These are phyloP conservation scores for Trinorchestia longiramus DNA, from an alignment of 1,140 invertebrate species.

Conservation along the genomic window DNA sequence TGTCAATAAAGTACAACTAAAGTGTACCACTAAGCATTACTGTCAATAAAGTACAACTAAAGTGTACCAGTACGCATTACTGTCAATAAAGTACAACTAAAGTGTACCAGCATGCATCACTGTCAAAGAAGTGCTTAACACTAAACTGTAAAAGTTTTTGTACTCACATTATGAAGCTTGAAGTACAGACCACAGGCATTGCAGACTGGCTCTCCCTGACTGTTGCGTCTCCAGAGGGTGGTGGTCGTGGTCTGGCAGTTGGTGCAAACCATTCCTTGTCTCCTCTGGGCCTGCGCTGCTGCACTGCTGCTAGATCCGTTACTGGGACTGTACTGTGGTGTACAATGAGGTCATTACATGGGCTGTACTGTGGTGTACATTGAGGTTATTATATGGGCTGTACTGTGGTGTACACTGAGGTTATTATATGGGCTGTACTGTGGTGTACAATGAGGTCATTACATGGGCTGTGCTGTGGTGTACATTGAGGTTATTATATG, in stretches of 20 bases:
- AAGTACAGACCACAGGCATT: constrained; percentile 95
- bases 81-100: too few species aligned
- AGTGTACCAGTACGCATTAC: too few species aligned
- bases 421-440: too few species aligned
- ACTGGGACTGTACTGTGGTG: constrained; percentile 29
- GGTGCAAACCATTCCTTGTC: constrained; percentile 71
- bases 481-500: background rate
- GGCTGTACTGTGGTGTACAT: constrained; percentile 25
- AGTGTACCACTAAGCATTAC: too few species aligned
- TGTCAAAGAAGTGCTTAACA: too few species aligned
- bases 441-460: too few species aligned
- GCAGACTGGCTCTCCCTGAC: constrained; percentile 92
- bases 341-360: background rate
- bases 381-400: too few species aligned
- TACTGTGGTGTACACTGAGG: too few species aligned
- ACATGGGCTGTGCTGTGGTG: constrained; percentile 6
- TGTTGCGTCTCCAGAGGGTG: constrained; percentile 91
- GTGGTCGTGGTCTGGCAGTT: constrained; percentile 83
- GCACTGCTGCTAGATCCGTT: background rate
- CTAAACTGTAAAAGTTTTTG: too few species aligned
- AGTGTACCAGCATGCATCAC: too few species aligned
- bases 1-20: too few species aligned
- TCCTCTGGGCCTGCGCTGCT: constrained; percentile 60
- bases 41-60: too few species aligned
- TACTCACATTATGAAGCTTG: constrained; percentile 75